A percentile compares a stretch with the other conserved stretches of the same genome.
phyloP scores from a whole-genome alignment of 2,113 vertebrate species.

The Onychostruthus taczanowskii region DNA sequence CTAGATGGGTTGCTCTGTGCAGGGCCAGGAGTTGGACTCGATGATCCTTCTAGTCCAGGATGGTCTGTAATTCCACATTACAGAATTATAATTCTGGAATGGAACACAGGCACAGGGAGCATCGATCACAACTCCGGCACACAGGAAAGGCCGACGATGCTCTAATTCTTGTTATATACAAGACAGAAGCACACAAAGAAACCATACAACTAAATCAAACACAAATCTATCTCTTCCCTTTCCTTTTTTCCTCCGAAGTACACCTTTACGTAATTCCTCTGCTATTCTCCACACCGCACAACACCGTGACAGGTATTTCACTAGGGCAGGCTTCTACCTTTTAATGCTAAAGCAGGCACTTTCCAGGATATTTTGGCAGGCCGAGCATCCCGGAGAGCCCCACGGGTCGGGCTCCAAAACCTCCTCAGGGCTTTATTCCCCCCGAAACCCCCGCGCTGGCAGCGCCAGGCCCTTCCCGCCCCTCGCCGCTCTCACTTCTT shows the following conservation, averaged over 20 bases:
- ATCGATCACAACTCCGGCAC: rapidly evolving
- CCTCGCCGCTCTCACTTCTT: conserved; percentile 82
- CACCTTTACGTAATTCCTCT: rapidly evolving
- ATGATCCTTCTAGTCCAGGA: neutral
- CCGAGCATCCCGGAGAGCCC: rapidly evolving
- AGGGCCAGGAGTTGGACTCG: neutral
- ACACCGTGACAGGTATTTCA: rapidly evolving
- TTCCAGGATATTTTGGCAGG: rapidly evolving
- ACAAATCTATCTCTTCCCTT: rapidly evolving
- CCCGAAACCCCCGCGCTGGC: neutral
- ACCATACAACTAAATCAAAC: rapidly evolving
- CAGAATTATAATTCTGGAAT: neutral
- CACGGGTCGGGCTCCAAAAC: neutral
- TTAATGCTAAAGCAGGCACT: rapidly evolving
- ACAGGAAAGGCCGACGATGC: rapidly evolving
- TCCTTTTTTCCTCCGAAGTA: neutral
- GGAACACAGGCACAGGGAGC: rapidly evolving
- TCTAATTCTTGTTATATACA: rapidly evolving
- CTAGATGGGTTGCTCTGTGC: neutral
- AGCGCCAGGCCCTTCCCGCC: neutral
- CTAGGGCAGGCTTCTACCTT: neutral
- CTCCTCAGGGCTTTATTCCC: neutral
- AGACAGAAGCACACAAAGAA: neutral
- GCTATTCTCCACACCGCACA: neutral
- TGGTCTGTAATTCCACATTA: rapidly evolving